Base-by-base conservation (phyloP, 2,113 vertebrate genomes). In the Megaleporinus macrocephalus region DNA sequence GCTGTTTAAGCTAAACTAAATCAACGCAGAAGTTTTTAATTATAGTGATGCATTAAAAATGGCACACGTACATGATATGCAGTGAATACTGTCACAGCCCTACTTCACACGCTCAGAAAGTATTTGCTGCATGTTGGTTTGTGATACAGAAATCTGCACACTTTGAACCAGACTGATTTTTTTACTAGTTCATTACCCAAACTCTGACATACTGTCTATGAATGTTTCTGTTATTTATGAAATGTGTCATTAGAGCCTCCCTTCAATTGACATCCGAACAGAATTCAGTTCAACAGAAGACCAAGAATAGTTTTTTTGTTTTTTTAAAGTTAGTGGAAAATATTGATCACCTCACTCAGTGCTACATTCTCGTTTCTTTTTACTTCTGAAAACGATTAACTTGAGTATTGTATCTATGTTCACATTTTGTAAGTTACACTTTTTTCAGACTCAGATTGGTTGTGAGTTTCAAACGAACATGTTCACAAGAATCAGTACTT, bases 401-500 rank as follows among this genome's bases (percentile, higher is more conserved):
- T 93, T 87, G 87, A 90, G 89, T 86, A 90, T 89, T 82, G 86
- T 93, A 93, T 92, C 84, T 91, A 92, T 88, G 85, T 90, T 90
- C 62, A 86, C 84, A 88, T 92, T 92, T 90, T 87, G 89, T 89
- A 81, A 74, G 66, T 90, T 87, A 29, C 84, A 86, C 10, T 89
- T 90, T 86, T 90, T 81, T 10, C 68, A 74, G 72, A 85, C 41
- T 59, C 22, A 30, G 59, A 88, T 90, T 90, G 89, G 84, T 91
- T 89, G 90, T 90, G 90, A 89, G 72, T 89, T 86, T 91, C 88
- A 83, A 82, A 93, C 90, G 81, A 90, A 92, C 29, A 90, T 92
- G 89, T 93, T 92, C 89, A 90, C 86, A 91, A 88, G 88, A 96
- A 96, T 96, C 95, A 95, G 94, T 96, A 96, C 94, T 96, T 96